Conservation (phyloP, 2,797 vertebrate genomes). For the Craterocephalus amniculus region DNA sequence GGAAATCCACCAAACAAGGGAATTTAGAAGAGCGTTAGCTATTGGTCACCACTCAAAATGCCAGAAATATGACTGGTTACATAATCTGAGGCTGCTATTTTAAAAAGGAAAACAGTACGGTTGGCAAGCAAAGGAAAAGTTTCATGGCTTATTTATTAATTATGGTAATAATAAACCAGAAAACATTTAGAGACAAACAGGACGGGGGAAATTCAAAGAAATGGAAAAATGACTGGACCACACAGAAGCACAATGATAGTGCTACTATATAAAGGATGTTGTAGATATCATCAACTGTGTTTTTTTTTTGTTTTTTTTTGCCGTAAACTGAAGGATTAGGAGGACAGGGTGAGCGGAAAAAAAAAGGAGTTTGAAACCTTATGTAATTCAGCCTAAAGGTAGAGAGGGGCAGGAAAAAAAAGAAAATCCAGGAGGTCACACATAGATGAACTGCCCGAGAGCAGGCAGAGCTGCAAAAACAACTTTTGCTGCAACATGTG, state of each 20-base stretch:
- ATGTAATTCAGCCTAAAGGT: conserved; percentile 44
- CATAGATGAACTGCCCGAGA: conserved; percentile 6
- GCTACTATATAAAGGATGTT: no score
- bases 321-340: conserved; percentile 30
- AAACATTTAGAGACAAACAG: background rate
- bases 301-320: conserved; percentile 48
- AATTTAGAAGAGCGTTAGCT: conserved; percentile 35
- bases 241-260: conserved; percentile 13
- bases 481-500: background rate
- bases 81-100: conserved; percentile 56
- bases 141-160: conserved; percentile 1
- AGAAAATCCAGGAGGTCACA: conserved; percentile 11
- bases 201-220: background rate
- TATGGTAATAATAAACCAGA: background rate
- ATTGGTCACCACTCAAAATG: conserved; percentile 55
- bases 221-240: background rate
- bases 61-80: conserved; percentile 57
- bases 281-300: conserved; percentile 44
- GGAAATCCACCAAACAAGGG: conserved; percentile 53
- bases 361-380: conserved; percentile 42
- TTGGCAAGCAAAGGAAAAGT: conserved; percentile 16
- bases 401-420: conserved; percentile 6
- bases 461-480: background rate
- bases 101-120: background rate
- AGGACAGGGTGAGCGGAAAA: conserved; percentile 18